Evolutionary conservation across 2,113 vertebrate genomes (phyloP).

Genomic region (Peromyscus polionotus): DNA sequence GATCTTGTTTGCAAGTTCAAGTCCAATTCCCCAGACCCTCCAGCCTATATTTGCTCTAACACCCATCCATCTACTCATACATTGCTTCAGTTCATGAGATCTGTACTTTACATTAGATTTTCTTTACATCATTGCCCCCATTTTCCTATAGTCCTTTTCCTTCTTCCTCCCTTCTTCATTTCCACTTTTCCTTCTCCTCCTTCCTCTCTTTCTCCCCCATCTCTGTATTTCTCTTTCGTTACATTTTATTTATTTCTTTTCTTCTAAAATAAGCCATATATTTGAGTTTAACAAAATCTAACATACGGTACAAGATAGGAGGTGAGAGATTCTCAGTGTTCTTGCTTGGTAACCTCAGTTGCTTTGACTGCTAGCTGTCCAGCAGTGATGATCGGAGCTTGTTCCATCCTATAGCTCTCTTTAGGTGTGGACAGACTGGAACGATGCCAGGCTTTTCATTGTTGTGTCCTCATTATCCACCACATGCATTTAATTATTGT

Average conservation of each 20-base stretch:
- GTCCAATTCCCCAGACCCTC: background rate
- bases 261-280: background rate
- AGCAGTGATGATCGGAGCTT: background rate
- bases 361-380: background rate
- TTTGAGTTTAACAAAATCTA: constrained; percentile 36
- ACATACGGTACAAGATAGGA: background rate
- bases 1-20: background rate
- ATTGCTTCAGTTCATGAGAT: background rate
- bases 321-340: background rate
- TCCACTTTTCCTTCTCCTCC: rapidly evolving
- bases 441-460: background rate
- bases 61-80: background rate
- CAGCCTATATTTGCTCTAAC: background rate
- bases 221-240: rapidly evolving
- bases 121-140: background rate
- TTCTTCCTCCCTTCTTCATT: background rate
- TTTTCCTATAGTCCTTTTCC: background rate
- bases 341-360: background rate
- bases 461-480: background rate
- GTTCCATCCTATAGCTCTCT: background rate
- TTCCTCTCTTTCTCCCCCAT: rapidly evolving
- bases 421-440: background rate
- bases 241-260: rapidly evolving
- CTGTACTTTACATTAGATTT: background rate
- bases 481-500: background rate